Evolutionary conservation across 30 jellyfish, hydroid and myxozoan species (phyloP).

Genomic region (Sanderia malayensis): DNA sequence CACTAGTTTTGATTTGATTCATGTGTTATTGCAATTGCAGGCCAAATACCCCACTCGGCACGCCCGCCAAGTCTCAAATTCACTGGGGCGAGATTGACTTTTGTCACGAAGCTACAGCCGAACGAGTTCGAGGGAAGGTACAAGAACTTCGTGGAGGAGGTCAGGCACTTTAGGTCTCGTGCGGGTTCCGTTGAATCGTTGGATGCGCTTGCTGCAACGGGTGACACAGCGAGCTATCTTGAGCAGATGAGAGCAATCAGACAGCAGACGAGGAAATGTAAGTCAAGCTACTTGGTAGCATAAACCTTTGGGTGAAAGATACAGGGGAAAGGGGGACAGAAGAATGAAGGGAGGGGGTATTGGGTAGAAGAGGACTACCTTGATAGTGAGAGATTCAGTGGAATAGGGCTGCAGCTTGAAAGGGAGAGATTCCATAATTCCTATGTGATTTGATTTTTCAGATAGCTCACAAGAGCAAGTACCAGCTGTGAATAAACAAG

Average conservation of each 20-base stretch:
- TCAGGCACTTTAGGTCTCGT: conserved; percentile 55
- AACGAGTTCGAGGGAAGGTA: conserved; percentile 65
- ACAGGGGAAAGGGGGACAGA: conserved; percentile 23
- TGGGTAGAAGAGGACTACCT: no score
- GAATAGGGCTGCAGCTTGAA: not conserved
- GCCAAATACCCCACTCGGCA: conserved; percentile 93
- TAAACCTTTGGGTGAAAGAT: not conserved
- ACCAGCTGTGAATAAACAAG: no score
- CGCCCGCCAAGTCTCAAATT: conserved; percentile 93
- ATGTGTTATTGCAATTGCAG: no score
- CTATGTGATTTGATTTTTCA: no score
- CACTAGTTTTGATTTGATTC: no score
- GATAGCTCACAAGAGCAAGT: no score
- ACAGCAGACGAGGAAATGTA: conserved; percentile 27
- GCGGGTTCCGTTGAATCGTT: conserved; percentile 44
- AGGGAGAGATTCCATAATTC: no score
- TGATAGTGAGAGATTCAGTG: no score
- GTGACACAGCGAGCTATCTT: conserved; percentile 26
- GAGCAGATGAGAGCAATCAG: conserved; percentile 35
- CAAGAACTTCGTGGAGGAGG: conserved; percentile 71
- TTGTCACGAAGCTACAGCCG: conserved; percentile 69
- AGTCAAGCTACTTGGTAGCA: no score
- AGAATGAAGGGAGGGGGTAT: not conserved
- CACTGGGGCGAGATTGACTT: conserved; percentile 89
- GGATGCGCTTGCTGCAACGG: conserved; percentile 31